phyloP scores from a whole-genome alignment of 2,888 invertebrate species.

The Meta bourneti region DNA sequence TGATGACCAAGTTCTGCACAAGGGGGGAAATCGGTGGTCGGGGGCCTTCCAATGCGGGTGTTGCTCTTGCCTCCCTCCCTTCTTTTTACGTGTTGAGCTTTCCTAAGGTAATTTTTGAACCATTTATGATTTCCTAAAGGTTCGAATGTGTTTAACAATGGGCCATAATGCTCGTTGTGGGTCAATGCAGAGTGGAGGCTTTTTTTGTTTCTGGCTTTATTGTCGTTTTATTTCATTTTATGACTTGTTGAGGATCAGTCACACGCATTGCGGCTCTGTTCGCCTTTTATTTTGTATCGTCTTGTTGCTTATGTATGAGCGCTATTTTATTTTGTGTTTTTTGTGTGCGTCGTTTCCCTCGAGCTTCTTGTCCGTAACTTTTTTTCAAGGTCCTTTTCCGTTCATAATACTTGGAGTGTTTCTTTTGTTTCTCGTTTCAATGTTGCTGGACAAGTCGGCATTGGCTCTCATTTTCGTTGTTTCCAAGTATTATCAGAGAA shows the following conservation, averaged over 20 bases:
- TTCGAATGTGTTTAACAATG: constrained; percentile 62
- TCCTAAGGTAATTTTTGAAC: constrained; percentile 45
- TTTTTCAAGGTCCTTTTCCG: not conserved
- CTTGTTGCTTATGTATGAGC: not conserved
- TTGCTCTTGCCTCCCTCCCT: too few species aligned
- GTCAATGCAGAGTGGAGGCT: constrained; percentile 21
- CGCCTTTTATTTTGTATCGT: not conserved
- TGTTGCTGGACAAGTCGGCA: not conserved
- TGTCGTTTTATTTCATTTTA: too few species aligned
- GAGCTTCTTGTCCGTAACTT: not conserved
- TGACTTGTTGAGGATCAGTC: too few species aligned
- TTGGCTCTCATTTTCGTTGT: too few species aligned
- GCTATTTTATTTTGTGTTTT: not conserved
- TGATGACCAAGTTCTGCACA: constrained; percentile 54
- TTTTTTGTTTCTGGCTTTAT: too few species aligned
- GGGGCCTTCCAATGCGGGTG: too few species aligned
- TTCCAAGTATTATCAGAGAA: too few species aligned
- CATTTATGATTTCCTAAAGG: constrained; percentile 69
- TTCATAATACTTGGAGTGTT: not conserved
- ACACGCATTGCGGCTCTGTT: too few species aligned
- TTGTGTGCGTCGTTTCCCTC: not conserved
- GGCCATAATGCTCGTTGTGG: constrained; percentile 66
- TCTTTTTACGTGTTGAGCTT: not conserved
- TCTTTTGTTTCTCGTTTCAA: constrained; percentile 5
- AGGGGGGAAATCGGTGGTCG: too few species aligned